These are phyloP conservation scores for Brachypalpus laphriformis DNA, from an alignment of 2,888 invertebrate genomes.

Conservation along the genomic window DNA sequence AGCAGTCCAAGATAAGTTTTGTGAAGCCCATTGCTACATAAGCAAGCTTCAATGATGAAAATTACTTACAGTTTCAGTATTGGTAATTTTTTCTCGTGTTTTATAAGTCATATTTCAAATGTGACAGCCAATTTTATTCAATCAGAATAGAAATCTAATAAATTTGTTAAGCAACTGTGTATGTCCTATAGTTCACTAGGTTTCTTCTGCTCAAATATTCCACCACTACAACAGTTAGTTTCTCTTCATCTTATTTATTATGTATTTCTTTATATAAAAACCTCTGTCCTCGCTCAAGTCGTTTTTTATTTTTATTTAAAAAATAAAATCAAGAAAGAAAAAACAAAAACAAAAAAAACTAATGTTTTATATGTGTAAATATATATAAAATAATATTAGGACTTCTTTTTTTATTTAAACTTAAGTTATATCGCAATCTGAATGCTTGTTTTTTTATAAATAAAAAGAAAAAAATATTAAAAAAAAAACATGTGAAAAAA, in stretches of 20 bases:
- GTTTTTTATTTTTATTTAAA: slow-evolving; percentile 18
- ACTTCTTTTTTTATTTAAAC: slow-evolving; percentile 49
- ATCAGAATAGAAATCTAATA: too few relatives aligned
- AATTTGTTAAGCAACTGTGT: too few relatives aligned
- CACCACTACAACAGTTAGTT: slow-evolving; percentile 42
- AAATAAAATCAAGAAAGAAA: slow-evolving; percentile 51
- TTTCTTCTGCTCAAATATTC: slow-evolving; percentile 50
- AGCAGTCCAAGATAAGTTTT: too few relatives aligned
- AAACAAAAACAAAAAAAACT: slow-evolving; percentile 36
- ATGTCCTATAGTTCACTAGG: background rate
- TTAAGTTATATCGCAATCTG: slow-evolving; percentile 51
- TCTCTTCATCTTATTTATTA: slow-evolving; percentile 50
- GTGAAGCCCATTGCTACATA: too few relatives aligned
- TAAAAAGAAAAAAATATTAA: slow-evolving; percentile 1
- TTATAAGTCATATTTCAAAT: too few relatives aligned
- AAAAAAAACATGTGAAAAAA: slow-evolving; percentile 31
- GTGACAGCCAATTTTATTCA: too few relatives aligned
- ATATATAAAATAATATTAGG: slow-evolving; percentile 58
- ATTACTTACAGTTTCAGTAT: too few relatives aligned
- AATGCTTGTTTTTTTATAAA: slow-evolving; percentile 56
- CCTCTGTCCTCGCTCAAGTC: slow-evolving; percentile 70
- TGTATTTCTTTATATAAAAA: slow-evolving; percentile 35
- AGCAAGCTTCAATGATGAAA: too few relatives aligned
- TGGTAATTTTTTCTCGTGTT: too few relatives aligned
- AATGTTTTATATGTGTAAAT: slow-evolving; percentile 66